phyloP scores from a whole-genome alignment of 2,797 vertebrate species.

The Pantherophis alleghaniensis region DNA sequence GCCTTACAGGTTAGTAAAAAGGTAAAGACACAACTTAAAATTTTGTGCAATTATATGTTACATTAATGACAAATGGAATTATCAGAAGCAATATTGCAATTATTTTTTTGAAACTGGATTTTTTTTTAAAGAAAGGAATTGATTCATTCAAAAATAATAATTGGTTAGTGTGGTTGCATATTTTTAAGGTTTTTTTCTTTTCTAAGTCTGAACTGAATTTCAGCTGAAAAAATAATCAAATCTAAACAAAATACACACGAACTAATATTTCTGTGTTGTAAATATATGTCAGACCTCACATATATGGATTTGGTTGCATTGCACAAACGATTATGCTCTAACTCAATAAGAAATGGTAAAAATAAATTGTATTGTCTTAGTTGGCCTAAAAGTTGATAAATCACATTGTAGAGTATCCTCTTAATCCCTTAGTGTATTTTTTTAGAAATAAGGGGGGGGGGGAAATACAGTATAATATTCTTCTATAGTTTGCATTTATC shows the following conservation, averaged over 20 bases:
- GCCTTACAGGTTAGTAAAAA: slow-evolving; percentile 86
- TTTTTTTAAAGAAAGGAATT: neutral
- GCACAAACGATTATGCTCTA: neutral
- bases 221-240: neutral
- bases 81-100: neutral
- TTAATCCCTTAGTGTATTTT: neutral
- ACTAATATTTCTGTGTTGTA: neutral
- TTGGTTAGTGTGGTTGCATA: neutral
- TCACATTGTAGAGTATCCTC: neutral
- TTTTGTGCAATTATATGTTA: accelerated
- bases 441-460: neutral
- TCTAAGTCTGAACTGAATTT: neutral
- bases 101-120: accelerated
- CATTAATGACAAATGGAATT: accelerated
- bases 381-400: neutral
- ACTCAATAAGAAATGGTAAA: neutral
- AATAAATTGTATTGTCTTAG: neutral
- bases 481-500: neutral
- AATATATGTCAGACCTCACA: slow-evolving; percentile 1
- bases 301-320: neutral
- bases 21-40: neutral
- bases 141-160: neutral
- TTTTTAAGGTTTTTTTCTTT: neutral
- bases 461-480: neutral
- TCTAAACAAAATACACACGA: neutral